These are phyloP conservation scores for Bembecia ichneumoniformis DNA, from an alignment of 2,888 invertebrate species.

Conservation along the genomic window DNA sequence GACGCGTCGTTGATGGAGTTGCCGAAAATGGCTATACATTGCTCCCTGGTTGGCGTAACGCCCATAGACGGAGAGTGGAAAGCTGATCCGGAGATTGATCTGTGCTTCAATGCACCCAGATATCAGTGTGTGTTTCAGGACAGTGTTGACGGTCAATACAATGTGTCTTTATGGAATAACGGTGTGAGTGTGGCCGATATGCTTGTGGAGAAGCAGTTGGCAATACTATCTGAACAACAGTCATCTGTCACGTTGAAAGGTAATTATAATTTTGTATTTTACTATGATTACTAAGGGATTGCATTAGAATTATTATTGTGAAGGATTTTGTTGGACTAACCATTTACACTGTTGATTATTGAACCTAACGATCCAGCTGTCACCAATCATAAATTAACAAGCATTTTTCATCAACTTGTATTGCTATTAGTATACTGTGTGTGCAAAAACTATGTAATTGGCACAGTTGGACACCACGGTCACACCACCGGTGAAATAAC, in stretches of 20 bases:
- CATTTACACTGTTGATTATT: no score
- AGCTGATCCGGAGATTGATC: slow-evolving; percentile 62
- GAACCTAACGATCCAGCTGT: no score
- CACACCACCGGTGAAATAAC: no score
- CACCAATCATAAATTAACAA: no score
- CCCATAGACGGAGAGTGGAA: slow-evolving; percentile 75
- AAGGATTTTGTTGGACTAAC: no score
- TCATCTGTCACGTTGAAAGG: slow-evolving; percentile 58
- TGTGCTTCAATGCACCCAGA: slow-evolving; percentile 74
- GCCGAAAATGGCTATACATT: slow-evolving; percentile 80
- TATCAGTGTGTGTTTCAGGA: slow-evolving; percentile 74
- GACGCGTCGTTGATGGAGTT: slow-evolving; percentile 76
- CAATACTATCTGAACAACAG: slow-evolving; percentile 42
- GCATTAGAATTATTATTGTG: no score
- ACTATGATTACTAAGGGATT: no score
- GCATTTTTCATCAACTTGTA: no score
- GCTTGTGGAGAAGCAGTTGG: slow-evolving; percentile 65
- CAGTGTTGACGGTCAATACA: slow-evolving; percentile 51
- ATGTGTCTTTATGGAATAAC: slow-evolving; percentile 60
- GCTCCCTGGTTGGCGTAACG: slow-evolving; percentile 74
- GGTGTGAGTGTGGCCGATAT: slow-evolving; percentile 59
- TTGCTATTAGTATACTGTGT: no score
- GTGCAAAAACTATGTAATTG: no score
- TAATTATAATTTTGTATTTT: slow-evolving; percentile 10
- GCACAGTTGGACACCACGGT: no score